Conservation (phyloP, 2,113 vertebrate species). For the Brachirus orientalis region DNA sequence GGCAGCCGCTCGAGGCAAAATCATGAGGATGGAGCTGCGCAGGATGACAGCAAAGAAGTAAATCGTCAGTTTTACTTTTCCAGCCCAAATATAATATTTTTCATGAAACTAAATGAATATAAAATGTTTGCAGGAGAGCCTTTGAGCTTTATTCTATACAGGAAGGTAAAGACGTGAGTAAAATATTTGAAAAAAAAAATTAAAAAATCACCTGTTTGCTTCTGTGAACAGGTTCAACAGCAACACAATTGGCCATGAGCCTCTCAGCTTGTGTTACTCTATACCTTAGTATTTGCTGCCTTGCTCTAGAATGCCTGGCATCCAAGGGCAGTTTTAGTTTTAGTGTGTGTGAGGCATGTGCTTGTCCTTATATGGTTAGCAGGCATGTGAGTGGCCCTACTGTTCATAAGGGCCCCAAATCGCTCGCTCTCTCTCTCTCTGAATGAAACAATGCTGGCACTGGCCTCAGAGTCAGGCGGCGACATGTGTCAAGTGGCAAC, state of each 20-base stretch:
- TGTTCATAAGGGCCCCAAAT: constrained; percentile 57
- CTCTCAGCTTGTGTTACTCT: constrained; percentile 57
- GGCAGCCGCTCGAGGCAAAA: constrained; percentile 85
- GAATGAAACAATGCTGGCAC: constrained; percentile 78
- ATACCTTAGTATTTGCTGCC: constrained; percentile 65
- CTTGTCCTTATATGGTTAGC: constrained; percentile 67
- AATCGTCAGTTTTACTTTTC: neutral
- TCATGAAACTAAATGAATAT: neutral
- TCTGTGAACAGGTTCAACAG: constrained; percentile 61
- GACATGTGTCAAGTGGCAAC: constrained; percentile 81
- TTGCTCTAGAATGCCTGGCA: constrained; percentile 51
- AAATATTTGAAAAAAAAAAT: constrained; percentile 1
- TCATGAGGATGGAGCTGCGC: constrained; percentile 88
- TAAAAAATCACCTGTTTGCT: constrained; percentile 54
- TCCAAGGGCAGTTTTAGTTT: constrained; percentile 63
- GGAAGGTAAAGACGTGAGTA: neutral
- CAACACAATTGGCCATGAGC: constrained; percentile 41
- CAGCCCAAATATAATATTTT: neutral
- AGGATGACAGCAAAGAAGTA: constrained; percentile 86
- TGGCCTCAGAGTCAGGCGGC: constrained; percentile 75
- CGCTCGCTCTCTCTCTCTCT: constrained; percentile 51
- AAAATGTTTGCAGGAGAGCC: neutral
- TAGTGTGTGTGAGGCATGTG: constrained; percentile 48
- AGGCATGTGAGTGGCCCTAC: constrained; percentile 69
- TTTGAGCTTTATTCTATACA: constrained; percentile 1